These are phyloP conservation scores for Ceyx melanurus DNA, from an alignment of 2,113 vertebrate species.

Conservation along the genomic window DNA sequence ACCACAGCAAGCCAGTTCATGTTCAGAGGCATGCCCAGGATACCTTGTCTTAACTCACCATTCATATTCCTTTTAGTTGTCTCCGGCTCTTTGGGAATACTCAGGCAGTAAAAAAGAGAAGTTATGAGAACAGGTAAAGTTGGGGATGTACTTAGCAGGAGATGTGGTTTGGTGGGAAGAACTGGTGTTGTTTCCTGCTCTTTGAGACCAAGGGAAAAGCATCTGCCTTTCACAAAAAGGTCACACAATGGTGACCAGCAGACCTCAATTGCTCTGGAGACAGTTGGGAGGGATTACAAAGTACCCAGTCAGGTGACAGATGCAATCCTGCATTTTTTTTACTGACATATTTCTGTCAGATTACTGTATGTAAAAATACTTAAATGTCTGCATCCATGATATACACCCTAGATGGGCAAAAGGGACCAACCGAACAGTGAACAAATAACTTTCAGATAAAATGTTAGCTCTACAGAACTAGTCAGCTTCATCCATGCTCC, in stretches of 20 bases:
- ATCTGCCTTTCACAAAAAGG: not conserved
- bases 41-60: not conserved
- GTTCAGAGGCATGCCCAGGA: not conserved
- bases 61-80: not conserved
- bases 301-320: not conserved
- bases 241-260: not conserved
- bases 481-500: not conserved
- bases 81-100: not conserved
- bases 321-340: not conserved
- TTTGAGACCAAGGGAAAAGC: not conserved
- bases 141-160: not conserved
- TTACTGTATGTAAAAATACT: not conserved
- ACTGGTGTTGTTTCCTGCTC: rapidly evolving
- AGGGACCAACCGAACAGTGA: not conserved
- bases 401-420: not conserved
- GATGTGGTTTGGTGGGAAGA: not conserved
- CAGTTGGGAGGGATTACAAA: not conserved
- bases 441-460: not conserved
- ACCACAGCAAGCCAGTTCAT: not conserved
- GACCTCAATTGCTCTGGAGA: not conserved
- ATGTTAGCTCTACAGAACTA: not conserved
- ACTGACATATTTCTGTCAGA: not conserved
- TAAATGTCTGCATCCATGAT: not conserved
- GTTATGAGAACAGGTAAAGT: not conserved
- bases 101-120: not conserved